A percentile compares a stretch with the other conserved stretches of the same genome.
These are phyloP conservation scores for Dryobates pubescens DNA, from an alignment of 2,797 vertebrate species.

Conservation along the genomic window DNA sequence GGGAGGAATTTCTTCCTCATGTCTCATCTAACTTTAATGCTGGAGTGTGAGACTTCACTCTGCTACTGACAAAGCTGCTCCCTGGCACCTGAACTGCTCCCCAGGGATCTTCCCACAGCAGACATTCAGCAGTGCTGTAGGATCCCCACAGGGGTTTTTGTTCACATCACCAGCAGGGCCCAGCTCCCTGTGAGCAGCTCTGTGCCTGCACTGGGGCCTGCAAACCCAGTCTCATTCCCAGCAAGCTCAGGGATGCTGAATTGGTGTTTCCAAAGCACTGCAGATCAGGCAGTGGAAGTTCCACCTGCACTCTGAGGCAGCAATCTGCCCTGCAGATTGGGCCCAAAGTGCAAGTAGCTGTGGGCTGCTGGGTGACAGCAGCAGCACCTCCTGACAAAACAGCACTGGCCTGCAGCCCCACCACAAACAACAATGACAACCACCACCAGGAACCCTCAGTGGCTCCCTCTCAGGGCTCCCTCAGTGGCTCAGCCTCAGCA, in stretches of 20 bases:
- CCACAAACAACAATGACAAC: neutral
- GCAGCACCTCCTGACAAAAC: neutral
- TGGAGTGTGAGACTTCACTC: neutral
- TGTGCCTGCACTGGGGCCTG: neutral
- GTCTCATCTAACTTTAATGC: neutral
- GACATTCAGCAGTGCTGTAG: neutral
- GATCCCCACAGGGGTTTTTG: neutral
- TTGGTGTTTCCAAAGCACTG: neutral
- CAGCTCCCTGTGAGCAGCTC: neutral
- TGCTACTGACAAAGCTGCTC: neutral
- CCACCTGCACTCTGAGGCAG: neutral
- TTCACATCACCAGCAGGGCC: accelerated
- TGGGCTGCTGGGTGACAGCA: neutral
- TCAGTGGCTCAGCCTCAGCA: neutral
- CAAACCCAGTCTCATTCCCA: neutral
- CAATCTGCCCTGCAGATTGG: neutral
- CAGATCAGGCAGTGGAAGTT: neutral
- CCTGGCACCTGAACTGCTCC: neutral
- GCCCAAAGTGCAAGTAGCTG: neutral
- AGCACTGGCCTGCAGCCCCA: neutral
- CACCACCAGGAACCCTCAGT: neutral
- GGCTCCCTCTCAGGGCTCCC: neutral
- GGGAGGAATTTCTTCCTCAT: neutral
- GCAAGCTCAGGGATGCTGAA: neutral
- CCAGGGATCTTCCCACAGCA: neutral